A percentile compares a stretch with the other conserved stretches of the same genome.
Conservation (phyloP, 2,113 vertebrate species). For the Oreochromis spilurus region DNA sequence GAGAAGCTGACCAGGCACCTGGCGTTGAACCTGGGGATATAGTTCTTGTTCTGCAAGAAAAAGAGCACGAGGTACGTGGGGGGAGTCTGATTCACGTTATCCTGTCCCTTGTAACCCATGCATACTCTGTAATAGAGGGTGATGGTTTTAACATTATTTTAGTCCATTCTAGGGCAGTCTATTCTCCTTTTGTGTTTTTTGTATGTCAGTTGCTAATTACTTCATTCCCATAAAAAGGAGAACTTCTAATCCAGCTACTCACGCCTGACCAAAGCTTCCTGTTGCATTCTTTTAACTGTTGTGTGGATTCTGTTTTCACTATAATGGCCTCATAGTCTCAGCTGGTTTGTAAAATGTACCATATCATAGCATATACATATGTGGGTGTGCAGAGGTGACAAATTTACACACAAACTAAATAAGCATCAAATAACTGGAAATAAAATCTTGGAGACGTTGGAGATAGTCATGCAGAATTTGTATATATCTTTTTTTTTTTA, state of each 20-base stretch:
- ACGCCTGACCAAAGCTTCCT: background rate
- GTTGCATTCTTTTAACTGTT: background rate
- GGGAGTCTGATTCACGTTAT: background rate
- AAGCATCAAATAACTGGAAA: background rate
- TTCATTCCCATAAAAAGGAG: background rate
- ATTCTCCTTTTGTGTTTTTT: background rate
- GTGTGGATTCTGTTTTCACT: background rate
- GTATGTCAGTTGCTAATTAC: background rate
- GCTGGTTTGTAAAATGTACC: background rate
- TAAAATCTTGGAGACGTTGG: rapidly evolving
- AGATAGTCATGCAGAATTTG: background rate
- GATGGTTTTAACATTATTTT: background rate
- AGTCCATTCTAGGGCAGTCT: background rate
- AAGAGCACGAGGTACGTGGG: constrained; percentile 87
- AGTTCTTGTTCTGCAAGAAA: constrained; percentile 93
- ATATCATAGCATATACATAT: rapidly evolving
- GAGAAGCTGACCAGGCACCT: constrained; percentile 96
- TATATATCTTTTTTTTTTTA: rapidly evolving
- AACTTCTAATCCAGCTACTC: background rate
- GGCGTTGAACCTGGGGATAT: constrained; percentile 95
- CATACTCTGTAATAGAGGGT: background rate
- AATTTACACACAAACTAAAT: rapidly evolving
- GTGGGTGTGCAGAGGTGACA: rapidly evolving
- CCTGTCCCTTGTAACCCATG: background rate
- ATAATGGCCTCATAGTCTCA: rapidly evolving